Conservation (phyloP, 2,888 invertebrate species). For the Theristus sp. region DNA sequence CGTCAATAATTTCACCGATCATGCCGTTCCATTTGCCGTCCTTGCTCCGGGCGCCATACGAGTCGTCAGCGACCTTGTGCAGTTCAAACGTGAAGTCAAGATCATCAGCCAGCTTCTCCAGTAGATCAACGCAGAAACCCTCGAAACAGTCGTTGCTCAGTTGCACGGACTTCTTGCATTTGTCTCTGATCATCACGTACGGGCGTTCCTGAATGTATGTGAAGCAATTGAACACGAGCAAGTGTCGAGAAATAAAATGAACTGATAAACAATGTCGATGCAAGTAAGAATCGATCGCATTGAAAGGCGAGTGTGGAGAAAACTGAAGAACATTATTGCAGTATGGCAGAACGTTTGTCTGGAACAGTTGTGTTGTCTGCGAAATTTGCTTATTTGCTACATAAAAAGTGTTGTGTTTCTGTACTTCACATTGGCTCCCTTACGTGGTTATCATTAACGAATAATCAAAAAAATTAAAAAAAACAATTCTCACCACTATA, state of each 20-base stretch:
- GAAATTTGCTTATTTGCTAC: too few species aligned
- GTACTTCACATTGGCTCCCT: too few species aligned
- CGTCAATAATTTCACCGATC: conserved; percentile 28
- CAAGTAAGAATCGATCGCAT: too few species aligned
- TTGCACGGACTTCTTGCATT: neutral
- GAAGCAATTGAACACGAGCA: too few species aligned
- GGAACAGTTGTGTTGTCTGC: too few species aligned
- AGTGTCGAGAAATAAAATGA: too few species aligned
- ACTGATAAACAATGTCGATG: too few species aligned
- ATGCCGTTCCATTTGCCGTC: conserved; percentile 30
- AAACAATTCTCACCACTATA: conserved; percentile 5
- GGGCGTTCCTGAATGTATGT: conserved; percentile 26
- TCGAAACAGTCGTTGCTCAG: conserved; percentile 47
- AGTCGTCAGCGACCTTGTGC: conserved; percentile 27
- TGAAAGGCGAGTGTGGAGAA: too few species aligned
- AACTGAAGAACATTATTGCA: too few species aligned
- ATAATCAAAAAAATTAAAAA: neutral
- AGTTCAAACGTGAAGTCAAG: conserved; percentile 30
- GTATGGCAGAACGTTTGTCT: too few species aligned
- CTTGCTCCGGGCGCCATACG: conserved; percentile 24
- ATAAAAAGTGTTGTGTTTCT: too few species aligned
- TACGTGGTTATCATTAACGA: too few species aligned
- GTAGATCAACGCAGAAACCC: conserved; percentile 59
- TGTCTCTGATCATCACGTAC: conserved; percentile 21
- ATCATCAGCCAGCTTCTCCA: conserved; percentile 34